Evolutionary conservation across 2,113 vertebrate species (phyloP).

Genomic region (Hoplias malabaricus): DNA sequence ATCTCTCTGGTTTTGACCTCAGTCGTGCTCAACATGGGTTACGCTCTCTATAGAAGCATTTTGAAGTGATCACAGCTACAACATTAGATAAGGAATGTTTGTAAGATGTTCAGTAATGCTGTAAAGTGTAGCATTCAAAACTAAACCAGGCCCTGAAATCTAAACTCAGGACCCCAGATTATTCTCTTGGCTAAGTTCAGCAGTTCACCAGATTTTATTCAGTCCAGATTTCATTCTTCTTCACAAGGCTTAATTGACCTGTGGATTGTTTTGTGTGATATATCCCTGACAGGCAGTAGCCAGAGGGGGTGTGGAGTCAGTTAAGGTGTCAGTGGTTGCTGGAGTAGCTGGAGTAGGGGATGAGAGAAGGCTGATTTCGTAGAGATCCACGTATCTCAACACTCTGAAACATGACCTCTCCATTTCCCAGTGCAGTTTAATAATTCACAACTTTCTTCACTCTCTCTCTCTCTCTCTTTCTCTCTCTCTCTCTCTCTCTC

Average conservation of each 20-base stretch:
- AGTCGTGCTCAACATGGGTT: too few relatives aligned
- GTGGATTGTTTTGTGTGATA: background rate
- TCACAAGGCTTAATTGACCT: background rate
- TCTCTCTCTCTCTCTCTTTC: slow-evolving; percentile 28
- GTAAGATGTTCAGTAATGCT: background rate
- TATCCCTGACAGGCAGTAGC: background rate
- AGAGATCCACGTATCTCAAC: slow-evolving; percentile 23
- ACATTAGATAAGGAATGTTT: too few relatives aligned
- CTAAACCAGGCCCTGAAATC: background rate
- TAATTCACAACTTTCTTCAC: slow-evolving; percentile 37
- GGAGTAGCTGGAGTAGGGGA: background rate
- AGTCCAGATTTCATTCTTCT: background rate
- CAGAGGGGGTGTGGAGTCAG: background rate
- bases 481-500: background rate
- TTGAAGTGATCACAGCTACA: too few relatives aligned
- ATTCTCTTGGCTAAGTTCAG: background rate
- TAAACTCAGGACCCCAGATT: background rate
- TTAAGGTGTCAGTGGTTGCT: slow-evolving; percentile 2
- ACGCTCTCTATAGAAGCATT: too few relatives aligned
- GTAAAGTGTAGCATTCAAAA: background rate
- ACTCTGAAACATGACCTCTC: slow-evolving; percentile 40
- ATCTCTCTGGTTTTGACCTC: too few relatives aligned
- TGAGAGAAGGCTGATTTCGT: slow-evolving; percentile 8
- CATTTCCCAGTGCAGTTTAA: slow-evolving; percentile 18
- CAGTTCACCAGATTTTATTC: background rate